These are phyloP conservation scores for Amorpha juglandis DNA, from an alignment of 2,888 invertebrate species.

Conservation along the genomic window DNA sequence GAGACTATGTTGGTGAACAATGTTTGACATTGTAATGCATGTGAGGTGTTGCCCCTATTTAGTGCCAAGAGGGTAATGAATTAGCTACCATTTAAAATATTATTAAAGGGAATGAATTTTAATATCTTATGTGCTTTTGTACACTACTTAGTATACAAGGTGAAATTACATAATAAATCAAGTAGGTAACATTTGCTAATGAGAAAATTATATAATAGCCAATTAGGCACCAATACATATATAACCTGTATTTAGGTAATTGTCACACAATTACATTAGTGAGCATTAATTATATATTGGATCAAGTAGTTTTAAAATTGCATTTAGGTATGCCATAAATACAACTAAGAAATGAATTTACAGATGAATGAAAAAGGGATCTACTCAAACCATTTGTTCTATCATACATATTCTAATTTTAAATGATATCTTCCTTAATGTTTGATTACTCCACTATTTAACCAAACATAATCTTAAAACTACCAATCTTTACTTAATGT, in stretches of 20 bases:
- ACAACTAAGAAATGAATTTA: neutral
- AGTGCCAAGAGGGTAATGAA: conserved; percentile 27
- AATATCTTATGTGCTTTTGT: neutral
- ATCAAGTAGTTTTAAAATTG: neutral
- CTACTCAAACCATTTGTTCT: too few relatives aligned
- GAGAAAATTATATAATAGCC: neutral
- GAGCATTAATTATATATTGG: neutral
- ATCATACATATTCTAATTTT: too few relatives aligned
- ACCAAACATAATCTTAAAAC: too few relatives aligned
- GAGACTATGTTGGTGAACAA: conserved; percentile 36
- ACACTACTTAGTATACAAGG: neutral
- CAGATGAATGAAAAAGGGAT: too few relatives aligned
- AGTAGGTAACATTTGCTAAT: neutral
- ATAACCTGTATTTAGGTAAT: neutral
- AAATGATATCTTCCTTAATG: too few relatives aligned
- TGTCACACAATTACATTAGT: conserved; percentile 9
- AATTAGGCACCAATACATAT: neutral
- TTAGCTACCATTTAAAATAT: conserved; percentile 15
- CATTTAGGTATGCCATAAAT: neutral
- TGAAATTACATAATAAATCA: neutral
- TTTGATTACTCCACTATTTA: too few relatives aligned
- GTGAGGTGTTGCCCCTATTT: conserved; percentile 30
- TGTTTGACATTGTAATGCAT: conserved; percentile 35
- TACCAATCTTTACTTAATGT: too few relatives aligned
- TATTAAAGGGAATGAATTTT: neutral